Evolutionary conservation across 2,888 invertebrate genomes (phyloP).

Genomic region (Lottia scabra): DNA sequence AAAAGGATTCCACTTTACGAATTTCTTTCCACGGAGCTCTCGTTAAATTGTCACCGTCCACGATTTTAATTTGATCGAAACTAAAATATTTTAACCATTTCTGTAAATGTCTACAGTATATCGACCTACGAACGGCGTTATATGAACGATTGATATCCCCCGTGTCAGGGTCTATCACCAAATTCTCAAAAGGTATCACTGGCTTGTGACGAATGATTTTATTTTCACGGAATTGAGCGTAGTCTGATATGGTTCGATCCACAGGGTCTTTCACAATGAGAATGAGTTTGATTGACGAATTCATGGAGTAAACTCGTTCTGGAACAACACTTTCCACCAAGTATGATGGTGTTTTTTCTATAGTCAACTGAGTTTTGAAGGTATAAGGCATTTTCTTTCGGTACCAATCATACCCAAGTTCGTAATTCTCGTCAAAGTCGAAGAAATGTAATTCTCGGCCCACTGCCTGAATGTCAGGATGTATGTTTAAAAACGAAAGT

Average conservation of each 20-base stretch:
- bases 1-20: conserved; percentile 51
- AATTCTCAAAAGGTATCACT: conserved; percentile 62
- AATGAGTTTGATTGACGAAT: conserved; percentile 86
- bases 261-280: conserved; percentile 96
- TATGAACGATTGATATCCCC: conserved; percentile 67
- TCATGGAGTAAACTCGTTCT: conserved; percentile 92
- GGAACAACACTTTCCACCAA: conserved; percentile 95
- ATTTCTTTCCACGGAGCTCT: conserved; percentile 51
- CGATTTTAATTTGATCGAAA: conserved; percentile 88
- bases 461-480: conserved; percentile 85
- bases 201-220: conserved; percentile 38
- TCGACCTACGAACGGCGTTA: conserved; percentile 65
- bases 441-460: conserved; percentile 98
- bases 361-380: conserved; percentile 89
- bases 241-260: conserved; percentile 94
- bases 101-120: conserved; percentile 79
- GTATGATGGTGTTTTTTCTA: conserved; percentile 97
- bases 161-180: conserved; percentile 58
- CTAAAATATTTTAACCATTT: conserved; percentile 93
- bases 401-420: conserved; percentile 93
- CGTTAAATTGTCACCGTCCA: conserved; percentile 74
- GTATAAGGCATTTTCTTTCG: conserved; percentile 87
- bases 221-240: conserved; percentile 77
- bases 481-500: conserved; percentile 61
- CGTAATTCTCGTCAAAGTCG: conserved; percentile 85